Percentiles rank a stretch among this genome's conserved stretches.
Evolutionary conservation across 1,140 invertebrate genomes (phyloP).

Genomic region (Atta cephalotes): DNA sequence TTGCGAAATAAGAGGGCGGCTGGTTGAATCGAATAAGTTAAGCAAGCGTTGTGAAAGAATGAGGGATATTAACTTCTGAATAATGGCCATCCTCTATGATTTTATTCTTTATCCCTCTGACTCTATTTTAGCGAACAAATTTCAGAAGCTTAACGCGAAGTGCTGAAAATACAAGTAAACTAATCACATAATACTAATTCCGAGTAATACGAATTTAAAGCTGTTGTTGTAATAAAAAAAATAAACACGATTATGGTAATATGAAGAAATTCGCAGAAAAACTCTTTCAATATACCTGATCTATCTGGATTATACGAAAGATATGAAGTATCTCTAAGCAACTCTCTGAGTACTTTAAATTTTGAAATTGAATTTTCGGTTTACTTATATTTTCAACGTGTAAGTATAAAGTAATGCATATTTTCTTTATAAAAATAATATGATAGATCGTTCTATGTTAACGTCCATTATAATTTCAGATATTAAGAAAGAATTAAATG

Average conservation of each 20-base stretch:
- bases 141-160: not conserved
- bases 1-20: constrained; percentile 34
- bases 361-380: not conserved
- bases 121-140: too few species aligned
- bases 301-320: not conserved
- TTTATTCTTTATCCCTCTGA: not conserved
- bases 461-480: not conserved
- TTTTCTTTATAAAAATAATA: not conserved
- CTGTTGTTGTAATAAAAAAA: not conserved
- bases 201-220: not conserved
- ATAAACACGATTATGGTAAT: not conserved
- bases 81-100: constrained; percentile 3
- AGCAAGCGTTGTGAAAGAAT: constrained; percentile 1
- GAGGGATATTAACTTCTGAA: constrained; percentile 16
- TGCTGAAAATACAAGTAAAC: not conserved
- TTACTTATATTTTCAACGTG: not conserved
- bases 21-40: constrained; percentile 1
- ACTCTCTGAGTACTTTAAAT: not conserved
- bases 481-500: constrained; percentile 5
- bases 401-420: not conserved
- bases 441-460: not conserved
- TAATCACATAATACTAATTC: not conserved
- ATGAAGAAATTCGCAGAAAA: not conserved
- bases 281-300: not conserved
- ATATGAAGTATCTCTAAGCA: not conserved